phyloP scores from a whole-genome alignment of 2,113 vertebrate species.

The Callipepla californica region DNA sequence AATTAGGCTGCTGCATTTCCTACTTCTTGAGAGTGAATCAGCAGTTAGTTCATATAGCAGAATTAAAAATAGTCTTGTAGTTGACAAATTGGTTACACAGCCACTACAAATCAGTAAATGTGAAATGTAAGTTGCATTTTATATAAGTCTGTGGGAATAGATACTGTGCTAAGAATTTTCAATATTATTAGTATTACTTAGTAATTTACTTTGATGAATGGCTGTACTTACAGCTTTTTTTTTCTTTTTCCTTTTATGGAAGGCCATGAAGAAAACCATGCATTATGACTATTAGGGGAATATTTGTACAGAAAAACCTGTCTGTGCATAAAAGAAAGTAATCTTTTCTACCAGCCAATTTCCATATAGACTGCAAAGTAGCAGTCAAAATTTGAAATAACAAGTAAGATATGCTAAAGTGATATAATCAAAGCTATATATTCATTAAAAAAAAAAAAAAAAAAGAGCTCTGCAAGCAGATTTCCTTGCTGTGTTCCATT shows the following conservation, averaged over 20 bases:
- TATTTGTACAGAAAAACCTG: neutral
- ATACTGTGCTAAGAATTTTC: neutral
- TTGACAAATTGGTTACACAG: neutral
- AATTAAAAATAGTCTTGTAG: neutral
- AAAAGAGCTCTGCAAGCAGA: neutral
- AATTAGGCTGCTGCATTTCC: neutral
- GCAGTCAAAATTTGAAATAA: neutral
- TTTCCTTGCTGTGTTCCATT: neutral
- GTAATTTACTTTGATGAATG: neutral
- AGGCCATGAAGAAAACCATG: neutral
- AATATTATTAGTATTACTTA: neutral
- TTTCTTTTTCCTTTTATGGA: neutral
- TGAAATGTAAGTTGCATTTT: neutral
- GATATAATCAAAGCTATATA: neutral
- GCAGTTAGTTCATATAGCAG: neutral
- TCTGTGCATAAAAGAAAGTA: neutral
- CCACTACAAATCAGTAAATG: neutral
- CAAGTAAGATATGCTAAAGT: neutral
- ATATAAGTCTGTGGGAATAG: neutral
- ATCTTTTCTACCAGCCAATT: neutral
- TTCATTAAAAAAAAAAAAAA: neutral
- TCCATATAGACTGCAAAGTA: neutral
- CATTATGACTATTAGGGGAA: neutral
- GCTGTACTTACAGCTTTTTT: neutral
- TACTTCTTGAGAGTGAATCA: neutral